Base-by-base conservation (phyloP, 2,797 vertebrate genomes). In the Epinephelus malabaricus region DNA sequence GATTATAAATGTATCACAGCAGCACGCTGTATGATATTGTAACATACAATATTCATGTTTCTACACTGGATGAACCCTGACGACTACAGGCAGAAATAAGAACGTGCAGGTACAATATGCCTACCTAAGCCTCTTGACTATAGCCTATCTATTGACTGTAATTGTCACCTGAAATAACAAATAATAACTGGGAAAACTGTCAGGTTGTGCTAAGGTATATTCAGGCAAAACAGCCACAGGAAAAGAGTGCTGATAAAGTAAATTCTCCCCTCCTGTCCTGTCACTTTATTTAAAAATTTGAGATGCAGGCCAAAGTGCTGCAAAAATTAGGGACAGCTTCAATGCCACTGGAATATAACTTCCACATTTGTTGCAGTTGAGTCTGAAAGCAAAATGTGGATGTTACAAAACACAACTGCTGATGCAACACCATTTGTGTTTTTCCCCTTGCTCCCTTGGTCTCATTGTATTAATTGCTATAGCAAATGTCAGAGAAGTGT, bases 321-420 rank as follows among this genome's bases (percentile, higher is more conserved):
- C 25, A 4, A 12, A 51, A 27, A 66, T 49, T 50, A 56, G 12
- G 23, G 15, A 23, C 67, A 5, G 49, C 54, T 69, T 64, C 64
- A 65, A 14, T 54, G 25, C 21, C 38, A 30, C 65, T 27, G 30
- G 60, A 59, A 54, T 60, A 61, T 54, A 27, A 30, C 59, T 75
- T 18, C 6, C 23, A 64, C 7, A 56, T 68, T 67, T 51, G 6
- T 19, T 66, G 49, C 66, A 38, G 49, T 46, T 19, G 21, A 63
- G 13, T 51, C n/a, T 50, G 47, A 65, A 59, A 47, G 30, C n/a
- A 58, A 58, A 64, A 51, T 38, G 40, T 14, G 11, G 18, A 43
- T 27, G n/a, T 50, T 3, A 66, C 12, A 5, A 50, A 69, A 66
- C 43, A 63, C 55, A 83, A 38, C 34, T 73, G 64, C 55, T 71